Conservation (phyloP, 2,113 vertebrate species). For the Zootoca vivipara region DNA sequence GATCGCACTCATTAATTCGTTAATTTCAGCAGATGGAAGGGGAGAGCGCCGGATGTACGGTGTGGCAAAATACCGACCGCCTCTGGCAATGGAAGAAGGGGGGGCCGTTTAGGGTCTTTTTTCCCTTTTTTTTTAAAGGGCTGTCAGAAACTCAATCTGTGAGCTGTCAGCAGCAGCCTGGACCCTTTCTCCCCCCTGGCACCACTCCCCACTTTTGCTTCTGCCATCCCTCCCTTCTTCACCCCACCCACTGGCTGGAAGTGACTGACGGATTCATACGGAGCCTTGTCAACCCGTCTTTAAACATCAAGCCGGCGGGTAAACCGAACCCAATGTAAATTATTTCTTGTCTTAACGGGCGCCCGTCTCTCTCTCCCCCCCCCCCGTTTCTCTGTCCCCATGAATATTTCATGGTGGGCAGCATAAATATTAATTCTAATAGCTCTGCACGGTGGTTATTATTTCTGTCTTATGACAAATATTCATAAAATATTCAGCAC, state of each 20-base stretch:
- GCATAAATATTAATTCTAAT: conserved; percentile 99
- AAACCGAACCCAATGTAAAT: conserved; percentile 87
- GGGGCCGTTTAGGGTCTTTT: conserved; percentile 74
- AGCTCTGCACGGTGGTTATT: conserved; percentile 98
- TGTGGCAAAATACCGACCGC: conserved; percentile 82
- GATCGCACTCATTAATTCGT: conserved; percentile 98
- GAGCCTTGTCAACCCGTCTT: conserved; percentile 84
- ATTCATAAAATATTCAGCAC: conserved; percentile 96
- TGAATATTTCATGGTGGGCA: conserved; percentile 98
- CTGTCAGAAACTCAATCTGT: conserved; percentile 93
- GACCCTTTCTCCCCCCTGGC: conserved; percentile 48
- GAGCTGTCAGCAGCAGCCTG: conserved; percentile 88
- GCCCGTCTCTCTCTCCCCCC: conserved; percentile 43
- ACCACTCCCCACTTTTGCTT: conserved; percentile 60
- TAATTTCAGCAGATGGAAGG: conserved; percentile 93
- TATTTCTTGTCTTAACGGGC: conserved; percentile 83
- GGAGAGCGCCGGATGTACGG: conserved; percentile 80
- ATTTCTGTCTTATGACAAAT: conserved; percentile 96
- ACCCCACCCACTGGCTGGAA: conserved; percentile 68
- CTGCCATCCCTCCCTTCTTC: conserved; percentile 49
- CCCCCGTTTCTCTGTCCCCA: conserved; percentile 85
- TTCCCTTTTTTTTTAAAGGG: conserved; percentile 85
- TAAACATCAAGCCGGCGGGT: conserved; percentile 88
- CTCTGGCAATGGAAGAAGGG: conserved; percentile 81
- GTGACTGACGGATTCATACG: conserved; percentile 82